These are phyloP conservation scores for Cephalotes varians DNA, from an alignment of 2,888 invertebrate genomes.

Conservation along the genomic window DNA sequence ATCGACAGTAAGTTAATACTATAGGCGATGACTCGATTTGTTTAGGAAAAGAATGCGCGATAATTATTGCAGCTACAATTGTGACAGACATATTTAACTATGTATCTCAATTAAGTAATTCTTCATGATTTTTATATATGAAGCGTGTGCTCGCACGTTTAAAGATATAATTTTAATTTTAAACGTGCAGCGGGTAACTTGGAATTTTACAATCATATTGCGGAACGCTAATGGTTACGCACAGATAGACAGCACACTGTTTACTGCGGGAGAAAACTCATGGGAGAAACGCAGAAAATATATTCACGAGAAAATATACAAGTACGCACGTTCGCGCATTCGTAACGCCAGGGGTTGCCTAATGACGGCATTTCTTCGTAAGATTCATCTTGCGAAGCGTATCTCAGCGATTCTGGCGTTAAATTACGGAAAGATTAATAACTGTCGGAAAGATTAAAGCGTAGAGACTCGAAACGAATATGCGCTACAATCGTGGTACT, in stretches of 20 bases:
- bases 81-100: background rate
- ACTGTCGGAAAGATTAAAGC: slow-evolving; percentile 54
- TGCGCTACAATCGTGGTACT: slow-evolving; percentile 46
- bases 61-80: background rate
- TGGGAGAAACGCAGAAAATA: slow-evolving; percentile 48
- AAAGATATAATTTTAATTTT: background rate
- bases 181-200: background rate
- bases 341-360: slow-evolving; percentile 43
- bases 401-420: slow-evolving; percentile 53
- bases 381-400: slow-evolving; percentile 50
- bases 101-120: background rate
- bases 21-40: slow-evolving; percentile 14
- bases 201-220: slow-evolving; percentile 17
- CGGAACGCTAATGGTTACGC: slow-evolving; percentile 4
- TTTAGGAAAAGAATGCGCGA: background rate
- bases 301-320: slow-evolving; percentile 47
- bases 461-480: slow-evolving; percentile 53
- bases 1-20: slow-evolving; percentile 66
- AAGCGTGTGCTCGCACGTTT: too few relatives aligned
- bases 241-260: slow-evolving; percentile 10
- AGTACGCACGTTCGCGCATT: slow-evolving; percentile 25
- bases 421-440: slow-evolving; percentile 57
- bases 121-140: background rate
- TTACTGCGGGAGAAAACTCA: slow-evolving; percentile 24
- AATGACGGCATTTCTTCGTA: slow-evolving; percentile 55